These are phyloP conservation scores for Rhyzopertha dominica DNA, from an alignment of 1,140 invertebrate genomes.

Conservation along the genomic window DNA sequence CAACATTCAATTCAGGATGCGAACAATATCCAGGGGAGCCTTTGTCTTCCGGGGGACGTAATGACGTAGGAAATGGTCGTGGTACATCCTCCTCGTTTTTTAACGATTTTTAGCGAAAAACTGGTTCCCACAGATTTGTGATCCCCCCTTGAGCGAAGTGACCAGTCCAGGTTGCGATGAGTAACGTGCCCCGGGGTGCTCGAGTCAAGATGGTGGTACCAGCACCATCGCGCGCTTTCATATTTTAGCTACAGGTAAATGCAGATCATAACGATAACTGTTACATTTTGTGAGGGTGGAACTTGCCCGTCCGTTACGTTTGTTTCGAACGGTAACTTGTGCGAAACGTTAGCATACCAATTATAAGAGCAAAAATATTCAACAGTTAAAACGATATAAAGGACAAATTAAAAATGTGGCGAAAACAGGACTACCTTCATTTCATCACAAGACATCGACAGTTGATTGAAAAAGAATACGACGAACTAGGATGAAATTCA, in stretches of 20 bases:
- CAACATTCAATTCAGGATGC: conserved; percentile 5
- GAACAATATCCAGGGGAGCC: conserved; percentile 10
- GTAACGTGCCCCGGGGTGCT: not conserved
- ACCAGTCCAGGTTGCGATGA: not conserved
- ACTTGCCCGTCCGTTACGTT: no score
- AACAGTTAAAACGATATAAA: no score
- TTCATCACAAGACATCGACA: no score
- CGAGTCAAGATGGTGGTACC: conserved; percentile 10
- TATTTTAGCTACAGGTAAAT: conserved; percentile 8
- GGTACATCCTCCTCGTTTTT: not conserved
- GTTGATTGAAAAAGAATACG: no score
- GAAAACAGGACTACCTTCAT: no score
- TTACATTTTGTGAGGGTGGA: no score
- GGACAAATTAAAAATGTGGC: no score
- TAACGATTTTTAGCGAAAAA: not conserved
- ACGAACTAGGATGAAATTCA: no score
- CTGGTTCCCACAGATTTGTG: conserved; percentile 16
- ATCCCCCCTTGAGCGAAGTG: conserved; percentile 1
- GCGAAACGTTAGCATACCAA: no score
- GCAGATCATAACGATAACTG: conserved; percentile 11
- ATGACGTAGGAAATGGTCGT: not conserved
- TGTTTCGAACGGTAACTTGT: no score
- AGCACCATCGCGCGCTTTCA: conserved; percentile 12
- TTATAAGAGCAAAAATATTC: no score
- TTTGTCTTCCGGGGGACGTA: not conserved